Conservation (phyloP, 2,113 vertebrate genomes). For the Aphyosemion australe region DNA sequence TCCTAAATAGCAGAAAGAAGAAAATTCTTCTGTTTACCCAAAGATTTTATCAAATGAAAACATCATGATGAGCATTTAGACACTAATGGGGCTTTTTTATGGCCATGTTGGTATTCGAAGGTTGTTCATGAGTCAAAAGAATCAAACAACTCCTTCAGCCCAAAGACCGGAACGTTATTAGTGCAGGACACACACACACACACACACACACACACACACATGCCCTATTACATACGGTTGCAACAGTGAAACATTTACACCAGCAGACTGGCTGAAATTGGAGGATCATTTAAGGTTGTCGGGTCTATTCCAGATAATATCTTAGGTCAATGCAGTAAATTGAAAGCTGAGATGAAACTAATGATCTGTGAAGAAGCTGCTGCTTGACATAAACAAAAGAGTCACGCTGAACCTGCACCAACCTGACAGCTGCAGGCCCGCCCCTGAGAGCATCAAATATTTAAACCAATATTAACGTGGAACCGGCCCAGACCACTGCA, state of each 20-base stretch:
- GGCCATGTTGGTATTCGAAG: not conserved
- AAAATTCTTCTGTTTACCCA: too few relatives aligned
- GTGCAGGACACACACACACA: conserved; percentile 7
- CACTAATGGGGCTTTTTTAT: not conserved
- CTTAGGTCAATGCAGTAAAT: conserved; percentile 8
- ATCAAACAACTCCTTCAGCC: not conserved
- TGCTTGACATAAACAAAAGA: conserved; percentile 4
- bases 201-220: too few relatives aligned
- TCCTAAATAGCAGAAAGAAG: too few relatives aligned
- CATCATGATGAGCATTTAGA: too few relatives aligned
- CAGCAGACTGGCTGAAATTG: not conserved
- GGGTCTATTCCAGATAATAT: conserved; percentile 20
- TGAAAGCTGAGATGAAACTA: conserved; percentile 24
- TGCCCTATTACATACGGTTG: too few relatives aligned
- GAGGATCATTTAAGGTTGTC: conserved; percentile 3
- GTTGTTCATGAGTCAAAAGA: not conserved
- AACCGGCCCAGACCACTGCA: not conserved
- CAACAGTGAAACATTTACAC: conserved; percentile 9
- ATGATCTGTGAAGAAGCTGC: conserved; percentile 6
- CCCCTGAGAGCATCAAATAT: not conserved
- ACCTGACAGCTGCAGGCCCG: not conserved
- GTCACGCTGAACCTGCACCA: not conserved
- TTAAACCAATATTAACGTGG: not conserved
- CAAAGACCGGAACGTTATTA: not conserved
- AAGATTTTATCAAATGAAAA: too few relatives aligned